phyloP scores from a whole-genome alignment of 23 tunicate genomes.

The Trididemnum miniatum region DNA sequence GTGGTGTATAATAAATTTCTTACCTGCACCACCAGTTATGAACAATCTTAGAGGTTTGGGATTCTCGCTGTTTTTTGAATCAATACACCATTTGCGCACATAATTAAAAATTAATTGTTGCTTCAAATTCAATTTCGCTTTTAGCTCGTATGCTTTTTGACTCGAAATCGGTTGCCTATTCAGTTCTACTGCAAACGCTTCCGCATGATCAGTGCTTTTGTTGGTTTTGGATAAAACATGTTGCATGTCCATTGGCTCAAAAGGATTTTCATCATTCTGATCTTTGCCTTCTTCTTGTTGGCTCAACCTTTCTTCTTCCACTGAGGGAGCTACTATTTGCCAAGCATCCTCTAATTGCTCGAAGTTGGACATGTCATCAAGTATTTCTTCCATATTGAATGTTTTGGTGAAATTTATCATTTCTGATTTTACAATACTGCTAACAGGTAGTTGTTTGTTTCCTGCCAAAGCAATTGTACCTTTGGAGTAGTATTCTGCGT shows the following conservation, averaged over 20 bases:
- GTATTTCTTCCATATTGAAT: neutral
- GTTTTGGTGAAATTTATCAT: neutral
- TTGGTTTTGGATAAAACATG: neutral
- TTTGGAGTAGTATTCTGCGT: neutral
- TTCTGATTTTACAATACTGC: neutral
- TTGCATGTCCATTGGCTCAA: neutral
- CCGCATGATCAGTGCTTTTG: neutral
- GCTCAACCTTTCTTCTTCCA: neutral
- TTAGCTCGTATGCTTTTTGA: neutral
- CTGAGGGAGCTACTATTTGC: neutral
- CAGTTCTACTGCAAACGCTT: neutral
- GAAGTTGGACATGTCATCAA: neutral
- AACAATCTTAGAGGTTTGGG: neutral
- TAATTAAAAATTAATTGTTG: neutral
- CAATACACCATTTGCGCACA: constrained; percentile 18
- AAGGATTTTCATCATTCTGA: neutral
- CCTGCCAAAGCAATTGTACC: neutral
- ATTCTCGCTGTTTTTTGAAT: neutral
- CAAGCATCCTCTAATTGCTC: neutral
- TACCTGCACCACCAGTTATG: constrained; percentile 28
- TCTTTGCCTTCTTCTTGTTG: neutral
- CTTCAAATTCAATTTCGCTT: neutral
- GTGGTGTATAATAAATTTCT: no score
- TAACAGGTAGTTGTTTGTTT: neutral
- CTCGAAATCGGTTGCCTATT: neutral